A percentile compares a stretch with the other conserved stretches of the same genome.
Evolutionary conservation across 1,140 invertebrate species (phyloP).

Genomic region (Heliothis subflexa): DNA sequence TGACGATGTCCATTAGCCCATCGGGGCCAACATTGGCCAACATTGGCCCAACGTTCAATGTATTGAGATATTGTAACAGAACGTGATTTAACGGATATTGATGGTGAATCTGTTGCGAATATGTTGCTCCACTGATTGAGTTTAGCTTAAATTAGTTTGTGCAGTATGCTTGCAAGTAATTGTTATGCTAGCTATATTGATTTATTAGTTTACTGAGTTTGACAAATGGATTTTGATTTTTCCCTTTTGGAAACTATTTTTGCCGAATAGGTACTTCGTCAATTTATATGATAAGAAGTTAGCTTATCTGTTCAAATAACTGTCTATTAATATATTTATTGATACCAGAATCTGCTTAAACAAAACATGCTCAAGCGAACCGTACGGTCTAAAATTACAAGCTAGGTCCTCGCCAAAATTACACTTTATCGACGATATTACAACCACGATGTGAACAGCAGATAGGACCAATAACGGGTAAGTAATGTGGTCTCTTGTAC

Average conservation of each 20-base stretch:
- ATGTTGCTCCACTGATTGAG: slow-evolving; percentile 34
- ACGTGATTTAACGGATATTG: slow-evolving; percentile 43
- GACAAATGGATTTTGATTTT: too few species aligned
- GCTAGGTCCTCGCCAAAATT: neutral
- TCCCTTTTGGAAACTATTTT: too few species aligned
- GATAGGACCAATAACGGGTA: slow-evolving; percentile 26
- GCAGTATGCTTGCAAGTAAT: neutral
- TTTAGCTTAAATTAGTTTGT: slow-evolving; percentile 28
- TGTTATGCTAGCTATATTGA: neutral
- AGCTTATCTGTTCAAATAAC: too few species aligned
- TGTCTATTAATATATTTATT: too few species aligned
- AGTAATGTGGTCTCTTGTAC: slow-evolving; percentile 19
- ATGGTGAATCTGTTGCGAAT: slow-evolving; percentile 28
- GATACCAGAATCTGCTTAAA: neutral
- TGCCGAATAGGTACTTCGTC: too few species aligned
- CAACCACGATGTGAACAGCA: slow-evolving; percentile 19
- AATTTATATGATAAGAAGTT: too few species aligned
- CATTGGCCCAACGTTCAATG: slow-evolving; percentile 25
- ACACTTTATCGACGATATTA: slow-evolving; percentile 30
- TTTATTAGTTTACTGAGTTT: too few species aligned
- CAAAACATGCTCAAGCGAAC: neutral
- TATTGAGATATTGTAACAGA: slow-evolving; percentile 42
- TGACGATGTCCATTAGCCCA: slow-evolving; percentile 43
- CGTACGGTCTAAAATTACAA: neutral
- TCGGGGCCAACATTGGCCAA: slow-evolving; percentile 7